phyloP scores from a whole-genome alignment of 2,113 vertebrate genomes.

The Indicator maculatus region DNA sequence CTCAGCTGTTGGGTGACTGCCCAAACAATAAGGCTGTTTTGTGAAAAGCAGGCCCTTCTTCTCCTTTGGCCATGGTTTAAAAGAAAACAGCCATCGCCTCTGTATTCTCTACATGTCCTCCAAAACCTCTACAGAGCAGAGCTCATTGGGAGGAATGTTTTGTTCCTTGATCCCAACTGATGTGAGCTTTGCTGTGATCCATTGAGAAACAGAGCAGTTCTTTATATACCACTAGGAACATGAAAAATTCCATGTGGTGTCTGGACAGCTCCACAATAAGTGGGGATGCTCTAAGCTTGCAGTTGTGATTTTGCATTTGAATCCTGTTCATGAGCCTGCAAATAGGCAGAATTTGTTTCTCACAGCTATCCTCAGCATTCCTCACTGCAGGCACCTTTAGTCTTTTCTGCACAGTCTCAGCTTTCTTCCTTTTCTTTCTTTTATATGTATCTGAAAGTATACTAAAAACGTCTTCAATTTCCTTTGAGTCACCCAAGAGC shows the following conservation, averaged over 20 bases:
- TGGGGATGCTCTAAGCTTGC: not conserved
- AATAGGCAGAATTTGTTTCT: not conserved
- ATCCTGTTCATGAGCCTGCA: not conserved
- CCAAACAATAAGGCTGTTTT: not conserved
- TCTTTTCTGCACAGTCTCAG: not conserved
- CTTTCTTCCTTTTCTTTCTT: not conserved
- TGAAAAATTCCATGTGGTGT: not conserved
- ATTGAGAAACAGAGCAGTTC: not conserved
- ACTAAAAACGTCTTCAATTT: constrained; percentile 9
- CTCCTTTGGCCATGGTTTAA: not conserved
- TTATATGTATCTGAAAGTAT: not conserved
- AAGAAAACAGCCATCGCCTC: not conserved
- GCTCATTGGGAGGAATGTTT: not conserved
- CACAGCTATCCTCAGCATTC: not conserved
- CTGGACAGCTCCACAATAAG: not conserved
- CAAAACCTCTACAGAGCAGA: not conserved
- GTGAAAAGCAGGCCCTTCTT: not conserved
- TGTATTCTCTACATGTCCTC: not conserved
- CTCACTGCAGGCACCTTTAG: not conserved
- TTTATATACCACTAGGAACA: not conserved
- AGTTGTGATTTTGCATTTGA: not conserved
- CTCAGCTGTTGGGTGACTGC: not conserved
- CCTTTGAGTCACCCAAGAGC: constrained; percentile 8
- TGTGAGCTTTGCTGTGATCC: not conserved
- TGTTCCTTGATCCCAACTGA: not conserved